These are phyloP conservation scores for Pomacea maculata DNA, from an alignment of 1,140 invertebrate species.

Conservation along the genomic window DNA sequence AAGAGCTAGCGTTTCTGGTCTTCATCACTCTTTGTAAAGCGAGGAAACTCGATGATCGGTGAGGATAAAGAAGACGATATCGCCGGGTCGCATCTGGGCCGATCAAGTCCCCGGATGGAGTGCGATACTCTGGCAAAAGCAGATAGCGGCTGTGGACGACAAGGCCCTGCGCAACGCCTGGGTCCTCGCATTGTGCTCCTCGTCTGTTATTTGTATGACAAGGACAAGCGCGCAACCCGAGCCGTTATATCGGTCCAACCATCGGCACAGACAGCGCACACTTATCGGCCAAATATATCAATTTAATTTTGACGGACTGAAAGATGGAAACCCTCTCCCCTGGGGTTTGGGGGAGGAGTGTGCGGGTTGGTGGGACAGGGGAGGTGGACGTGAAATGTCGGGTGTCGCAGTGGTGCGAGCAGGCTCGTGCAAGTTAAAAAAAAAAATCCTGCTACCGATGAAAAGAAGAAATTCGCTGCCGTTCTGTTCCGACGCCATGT, in stretches of 20 bases:
- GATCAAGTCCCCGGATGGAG: not conserved
- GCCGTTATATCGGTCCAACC: not conserved
- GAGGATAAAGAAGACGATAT: not conserved
- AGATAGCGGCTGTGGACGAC: not conserved
- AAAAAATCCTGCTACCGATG: no score
- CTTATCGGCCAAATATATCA: conserved; percentile 1
- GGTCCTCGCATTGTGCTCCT: not conserved
- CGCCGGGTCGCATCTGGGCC: not conserved
- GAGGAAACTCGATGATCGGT: conserved; percentile 1
- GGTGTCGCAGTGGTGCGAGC: no score
- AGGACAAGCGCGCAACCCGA: not conserved
- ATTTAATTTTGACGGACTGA: conserved; percentile 5
- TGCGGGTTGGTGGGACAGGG: not conserved
- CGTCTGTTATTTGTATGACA: conserved; percentile 1
- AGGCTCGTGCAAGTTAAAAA: no score
- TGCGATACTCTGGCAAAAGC: not conserved
- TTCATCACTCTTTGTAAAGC: not conserved
- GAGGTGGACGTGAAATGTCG: no score
- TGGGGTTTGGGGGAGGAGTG: not conserved
- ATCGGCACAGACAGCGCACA: not conserved
- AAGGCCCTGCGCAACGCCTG: not conserved
- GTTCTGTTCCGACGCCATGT: no score
- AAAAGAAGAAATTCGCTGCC: no score
- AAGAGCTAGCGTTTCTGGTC: not conserved
- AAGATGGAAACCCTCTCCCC: not conserved